phyloP scores from a whole-genome alignment of 2,113 vertebrate species.

The Syrmaticus mikado region DNA sequence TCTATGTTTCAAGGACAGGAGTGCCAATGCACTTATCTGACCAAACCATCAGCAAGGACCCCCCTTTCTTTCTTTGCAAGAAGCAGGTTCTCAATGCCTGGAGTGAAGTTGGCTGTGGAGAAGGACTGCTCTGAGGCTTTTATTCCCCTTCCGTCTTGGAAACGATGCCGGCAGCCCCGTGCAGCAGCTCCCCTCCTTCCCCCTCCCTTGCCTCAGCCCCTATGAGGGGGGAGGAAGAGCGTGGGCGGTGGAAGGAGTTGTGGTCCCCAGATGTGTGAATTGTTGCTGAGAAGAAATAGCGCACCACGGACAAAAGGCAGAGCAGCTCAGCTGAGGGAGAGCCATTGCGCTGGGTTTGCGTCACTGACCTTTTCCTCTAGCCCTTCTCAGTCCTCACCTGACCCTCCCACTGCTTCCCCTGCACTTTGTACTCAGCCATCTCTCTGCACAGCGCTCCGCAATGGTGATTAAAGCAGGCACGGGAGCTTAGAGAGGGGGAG shows the following conservation, averaged over 20 bases:
- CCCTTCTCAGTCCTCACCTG: slow-evolving; percentile 44
- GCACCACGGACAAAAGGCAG: background rate
- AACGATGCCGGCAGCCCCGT: background rate
- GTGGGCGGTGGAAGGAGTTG: slow-evolving; percentile 63
- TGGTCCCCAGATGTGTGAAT: slow-evolving; percentile 70
- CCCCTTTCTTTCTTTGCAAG: background rate
- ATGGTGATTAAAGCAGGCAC: background rate
- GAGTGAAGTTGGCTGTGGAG: background rate
- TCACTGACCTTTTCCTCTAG: slow-evolving; percentile 66
- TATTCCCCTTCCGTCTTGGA: background rate
- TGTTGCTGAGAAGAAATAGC: background rate
- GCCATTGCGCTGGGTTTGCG: slow-evolving; percentile 10
- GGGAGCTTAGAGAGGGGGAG: background rate
- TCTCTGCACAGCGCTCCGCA: background rate
- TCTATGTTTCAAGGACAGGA: background rate
- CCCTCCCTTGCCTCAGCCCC: slow-evolving; percentile 11
- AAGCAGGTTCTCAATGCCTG: background rate
- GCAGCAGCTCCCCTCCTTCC: background rate
- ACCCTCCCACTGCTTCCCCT: background rate
- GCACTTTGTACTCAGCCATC: background rate
- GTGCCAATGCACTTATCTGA: background rate
- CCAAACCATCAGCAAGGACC: background rate
- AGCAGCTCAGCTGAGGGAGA: background rate
- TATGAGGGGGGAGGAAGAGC: background rate
- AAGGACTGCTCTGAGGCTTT: background rate